phyloP scores from a whole-genome alignment of 1,140 invertebrate species.

The Andrena cerasifolii region DNA sequence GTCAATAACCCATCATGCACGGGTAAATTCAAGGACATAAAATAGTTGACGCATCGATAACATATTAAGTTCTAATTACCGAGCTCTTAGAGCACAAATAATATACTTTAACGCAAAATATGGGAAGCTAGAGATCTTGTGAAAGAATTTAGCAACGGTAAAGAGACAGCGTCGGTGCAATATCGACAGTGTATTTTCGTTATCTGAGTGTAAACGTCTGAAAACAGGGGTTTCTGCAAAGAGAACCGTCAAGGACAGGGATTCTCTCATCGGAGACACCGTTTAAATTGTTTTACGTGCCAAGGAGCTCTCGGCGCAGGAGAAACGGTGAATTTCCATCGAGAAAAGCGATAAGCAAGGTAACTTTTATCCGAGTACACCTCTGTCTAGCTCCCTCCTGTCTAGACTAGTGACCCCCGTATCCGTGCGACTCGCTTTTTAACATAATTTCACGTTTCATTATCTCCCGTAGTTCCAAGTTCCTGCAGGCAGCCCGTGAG shows the following conservation, averaged over 20 bases:
- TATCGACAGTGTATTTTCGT: not conserved
- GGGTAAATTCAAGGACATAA: too few relatives aligned
- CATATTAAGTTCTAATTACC: too few relatives aligned
- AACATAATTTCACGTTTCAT: conserved; percentile 66
- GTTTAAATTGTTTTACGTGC: conserved; percentile 38
- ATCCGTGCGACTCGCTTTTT: conserved; percentile 49
- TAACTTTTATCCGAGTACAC: conserved; percentile 50
- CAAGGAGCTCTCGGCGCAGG: not conserved
- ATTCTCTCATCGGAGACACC: not conserved
- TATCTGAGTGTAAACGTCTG: not conserved
- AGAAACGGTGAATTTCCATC: conserved; percentile 48
- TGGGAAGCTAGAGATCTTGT: too few relatives aligned
- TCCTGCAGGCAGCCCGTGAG: conserved; percentile 30
- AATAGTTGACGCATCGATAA: too few relatives aligned
- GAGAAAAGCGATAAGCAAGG: conserved; percentile 51
- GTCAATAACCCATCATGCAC: too few relatives aligned
- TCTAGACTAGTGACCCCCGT: conserved; percentile 7
- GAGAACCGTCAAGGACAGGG: not conserved
- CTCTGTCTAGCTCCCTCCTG: not conserved
- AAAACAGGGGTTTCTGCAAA: not conserved
- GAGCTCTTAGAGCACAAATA: too few relatives aligned
- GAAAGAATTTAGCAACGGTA: too few relatives aligned
- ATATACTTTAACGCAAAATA: too few relatives aligned
- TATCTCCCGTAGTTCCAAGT: conserved; percentile 45
- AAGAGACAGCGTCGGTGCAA: not conserved